A percentile compares a stretch with the other conserved stretches of the same genome.
phyloP scores from a whole-genome alignment of 37 sponge, comb jelly and placozoan species.

The Petrosia ficiformis region DNA sequence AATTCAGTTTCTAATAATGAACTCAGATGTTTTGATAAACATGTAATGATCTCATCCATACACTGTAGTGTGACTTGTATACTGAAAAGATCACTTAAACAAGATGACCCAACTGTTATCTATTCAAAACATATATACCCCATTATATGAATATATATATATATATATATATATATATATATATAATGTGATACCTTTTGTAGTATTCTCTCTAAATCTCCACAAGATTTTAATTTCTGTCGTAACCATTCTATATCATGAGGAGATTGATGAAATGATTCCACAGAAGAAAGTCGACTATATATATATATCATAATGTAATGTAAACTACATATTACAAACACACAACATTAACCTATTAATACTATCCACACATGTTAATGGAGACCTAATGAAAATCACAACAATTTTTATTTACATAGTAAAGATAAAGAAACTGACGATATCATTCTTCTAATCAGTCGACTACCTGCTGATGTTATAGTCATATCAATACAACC shows the following conservation, averaged over 20 bases:
- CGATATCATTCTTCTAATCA: constrained; percentile 55
- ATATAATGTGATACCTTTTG: too few species aligned
- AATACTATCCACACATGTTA: constrained; percentile 41
- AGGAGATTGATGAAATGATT: constrained; percentile 34
- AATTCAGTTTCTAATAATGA: too few species aligned
- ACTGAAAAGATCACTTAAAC: too few species aligned
- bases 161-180: too few species aligned
- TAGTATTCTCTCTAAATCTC: constrained; percentile 64
- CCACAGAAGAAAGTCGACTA: constrained; percentile 64
- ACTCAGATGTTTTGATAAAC: too few species aligned
- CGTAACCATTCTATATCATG: constrained; percentile 26
- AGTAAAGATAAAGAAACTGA: constrained; percentile 6
- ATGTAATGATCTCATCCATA: too few species aligned
- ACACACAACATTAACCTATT: constrained; percentile 34
- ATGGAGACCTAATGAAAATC: constrained; percentile 47
- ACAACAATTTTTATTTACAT: neutral
- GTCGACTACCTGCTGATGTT: constrained; percentile 67
- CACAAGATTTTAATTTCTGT: constrained; percentile 30
- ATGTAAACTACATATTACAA: too few species aligned
- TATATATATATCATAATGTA: neutral
- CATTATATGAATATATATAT: too few species aligned
- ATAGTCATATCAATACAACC: constrained; percentile 71
- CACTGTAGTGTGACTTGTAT: too few species aligned
- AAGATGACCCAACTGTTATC: too few species aligned
- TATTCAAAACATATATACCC: too few species aligned